phyloP scores from a whole-genome alignment of 2,888 invertebrate genomes.

The Harpalus rubripes region DNA sequence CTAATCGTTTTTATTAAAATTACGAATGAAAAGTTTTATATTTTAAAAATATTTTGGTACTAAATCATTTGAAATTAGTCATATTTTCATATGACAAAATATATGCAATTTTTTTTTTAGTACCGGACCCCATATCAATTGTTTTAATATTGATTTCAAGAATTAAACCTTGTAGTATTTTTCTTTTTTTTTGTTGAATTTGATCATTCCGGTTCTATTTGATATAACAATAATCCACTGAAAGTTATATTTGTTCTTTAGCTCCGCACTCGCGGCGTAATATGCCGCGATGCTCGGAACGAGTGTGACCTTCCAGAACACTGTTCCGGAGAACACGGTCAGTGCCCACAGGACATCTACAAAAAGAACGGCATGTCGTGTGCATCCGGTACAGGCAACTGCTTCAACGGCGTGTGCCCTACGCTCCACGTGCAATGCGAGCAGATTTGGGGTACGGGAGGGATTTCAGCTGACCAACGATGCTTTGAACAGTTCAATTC shows the following conservation, averaged over 20 bases:
- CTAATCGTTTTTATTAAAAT: too few species aligned
- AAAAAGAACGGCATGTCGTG: constrained; percentile 96
- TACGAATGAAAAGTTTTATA: too few species aligned
- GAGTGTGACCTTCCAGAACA: constrained; percentile 98
- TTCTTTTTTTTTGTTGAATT: too few species aligned
- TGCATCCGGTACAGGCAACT: constrained; percentile 86
- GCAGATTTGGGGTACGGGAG: constrained; percentile 95
- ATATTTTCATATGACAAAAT: too few species aligned
- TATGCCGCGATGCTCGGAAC: constrained; percentile 92
- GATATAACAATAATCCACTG: too few species aligned
- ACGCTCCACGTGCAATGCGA: constrained; percentile 93
- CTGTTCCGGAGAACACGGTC: constrained; percentile 93
- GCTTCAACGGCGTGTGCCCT: constrained; percentile 95
- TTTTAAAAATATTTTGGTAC: too few species aligned
- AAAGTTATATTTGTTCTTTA: constrained; percentile 73
- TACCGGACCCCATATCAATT: too few species aligned
- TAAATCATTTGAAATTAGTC: too few species aligned
- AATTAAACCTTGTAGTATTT: too few species aligned
- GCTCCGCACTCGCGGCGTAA: constrained; percentile 86
- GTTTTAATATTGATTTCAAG: too few species aligned
- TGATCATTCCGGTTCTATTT: too few species aligned
- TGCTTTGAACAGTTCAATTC: constrained; percentile 98
- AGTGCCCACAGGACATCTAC: constrained; percentile 93
- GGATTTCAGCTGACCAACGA: constrained; percentile 88
- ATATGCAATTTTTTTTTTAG: too few species aligned